A percentile compares a stretch with the other conserved stretches of the same genome.
Evolutionary conservation across 2,888 invertebrate species (phyloP).

Genomic region (Eilema griseolum): DNA sequence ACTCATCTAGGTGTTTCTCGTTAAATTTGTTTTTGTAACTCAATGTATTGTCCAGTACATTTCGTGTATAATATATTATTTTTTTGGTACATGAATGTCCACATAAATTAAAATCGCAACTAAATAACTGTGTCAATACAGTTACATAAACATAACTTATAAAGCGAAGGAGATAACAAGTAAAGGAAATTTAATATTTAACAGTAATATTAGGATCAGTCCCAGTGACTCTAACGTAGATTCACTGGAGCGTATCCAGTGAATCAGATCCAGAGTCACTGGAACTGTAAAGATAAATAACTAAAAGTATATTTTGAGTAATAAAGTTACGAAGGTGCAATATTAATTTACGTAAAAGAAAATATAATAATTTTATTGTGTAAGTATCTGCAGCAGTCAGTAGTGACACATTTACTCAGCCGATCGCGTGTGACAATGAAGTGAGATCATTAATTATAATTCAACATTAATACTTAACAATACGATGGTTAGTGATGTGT

Average conservation of each 20-base stretch:
- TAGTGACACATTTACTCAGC: conserved; percentile 70
- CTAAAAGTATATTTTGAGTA: background rate
- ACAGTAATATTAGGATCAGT: background rate
- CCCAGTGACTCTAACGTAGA: background rate
- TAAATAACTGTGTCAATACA: conserved; percentile 70
- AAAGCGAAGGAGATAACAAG: background rate
- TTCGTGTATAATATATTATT: conserved; percentile 62
- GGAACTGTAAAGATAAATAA: conserved; percentile 1
- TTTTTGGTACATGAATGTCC: conserved; percentile 82
- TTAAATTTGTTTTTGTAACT: conserved; percentile 55
- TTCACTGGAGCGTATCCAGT: conserved; percentile 1
- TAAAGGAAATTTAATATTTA: background rate
- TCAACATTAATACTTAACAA: conserved; percentile 85
- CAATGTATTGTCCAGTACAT: conserved; percentile 65
- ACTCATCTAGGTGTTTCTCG: conserved; percentile 59
- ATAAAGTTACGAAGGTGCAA: conserved; percentile 6
- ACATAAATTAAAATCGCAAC: conserved; percentile 70
- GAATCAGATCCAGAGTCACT: background rate
- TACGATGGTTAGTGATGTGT: conserved; percentile 72
- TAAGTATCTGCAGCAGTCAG: conserved; percentile 37
- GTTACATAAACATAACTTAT: conserved; percentile 14
- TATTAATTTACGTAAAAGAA: conserved; percentile 14
- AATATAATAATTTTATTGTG: conserved; percentile 21
- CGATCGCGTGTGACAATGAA: conserved; percentile 81
- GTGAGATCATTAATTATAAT: conserved; percentile 83